Evolutionary conservation across 2,888 invertebrate genomes (phyloP), one percentile per base, ranked within the genome.

Genomic region (Drosophila rellima): DNA sequence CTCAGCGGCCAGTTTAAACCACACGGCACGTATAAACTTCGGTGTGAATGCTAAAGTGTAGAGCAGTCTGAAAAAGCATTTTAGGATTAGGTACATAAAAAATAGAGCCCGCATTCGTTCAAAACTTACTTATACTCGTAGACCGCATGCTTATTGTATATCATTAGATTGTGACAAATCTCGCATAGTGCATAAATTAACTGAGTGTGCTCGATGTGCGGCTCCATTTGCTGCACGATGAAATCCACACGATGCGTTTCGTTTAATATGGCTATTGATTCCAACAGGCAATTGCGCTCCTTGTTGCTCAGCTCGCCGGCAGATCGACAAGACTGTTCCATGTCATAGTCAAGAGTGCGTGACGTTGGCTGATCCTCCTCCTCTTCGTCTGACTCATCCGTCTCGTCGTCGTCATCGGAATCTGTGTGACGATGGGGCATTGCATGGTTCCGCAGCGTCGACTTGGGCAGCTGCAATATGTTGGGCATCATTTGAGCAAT

Each of bases 11-110:
- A 93, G 66, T n/a, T 91, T 92, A 44, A 92, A 93, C 97, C 97
- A 97, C 8, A 97, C 92, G 13, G 95, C 94, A n/a, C 95, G 94
- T 35, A 97, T 94, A 89, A 97, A 96, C 54, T 94, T 93, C 0
- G 96, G 95, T 89, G 96, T 96, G 90, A 97, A 96, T 0, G 97
- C 96, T 78, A 97, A 91, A 54, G 96, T 96, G 91, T 96, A 96
- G 2, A 97, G 92, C 54, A 97, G 92, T 89, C 96, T 96, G 39
- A 0, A 71, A 56, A 7, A 2, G 7, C 6, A 40, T n/a, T 31
- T 11, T 3, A 31, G 2, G 13, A n/a, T n/a, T 18, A 29, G 2
- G 1, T 33, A n/a, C 11, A 15, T 29, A 8, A 7, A 8, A 23
- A 23, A n/a, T n/a, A n/a, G 11, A 26, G 8, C 13, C 15, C 15